These are phyloP conservation scores for Eupithecia subfuscata DNA, from an alignment of 2,888 invertebrate species.

Conservation along the genomic window DNA sequence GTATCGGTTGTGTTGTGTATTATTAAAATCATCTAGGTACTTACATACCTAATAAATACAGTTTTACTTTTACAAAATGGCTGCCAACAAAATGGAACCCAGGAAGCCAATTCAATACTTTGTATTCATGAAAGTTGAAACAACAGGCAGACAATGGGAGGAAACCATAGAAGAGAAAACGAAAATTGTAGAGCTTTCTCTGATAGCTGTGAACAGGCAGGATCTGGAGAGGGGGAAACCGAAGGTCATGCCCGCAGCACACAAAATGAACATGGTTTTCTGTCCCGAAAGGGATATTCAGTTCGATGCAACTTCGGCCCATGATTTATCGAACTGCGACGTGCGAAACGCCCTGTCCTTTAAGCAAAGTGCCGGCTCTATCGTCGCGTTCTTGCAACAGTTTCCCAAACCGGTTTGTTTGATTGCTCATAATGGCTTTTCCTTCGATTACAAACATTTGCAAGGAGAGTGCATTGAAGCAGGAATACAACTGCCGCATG, in stretches of 20 bases:
- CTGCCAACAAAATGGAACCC: neutral
- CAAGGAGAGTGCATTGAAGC: slow-evolving; percentile 12
- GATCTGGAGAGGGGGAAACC: slow-evolving; percentile 14
- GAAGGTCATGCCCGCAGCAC: slow-evolving; percentile 8
- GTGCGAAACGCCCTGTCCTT: slow-evolving; percentile 15
- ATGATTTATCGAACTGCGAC: slow-evolving; percentile 5
- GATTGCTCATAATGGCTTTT: slow-evolving; percentile 13
- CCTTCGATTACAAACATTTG: slow-evolving; percentile 24
- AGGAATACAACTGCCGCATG: slow-evolving; percentile 4
- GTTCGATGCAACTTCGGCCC: slow-evolving; percentile 5
- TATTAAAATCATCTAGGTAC: neutral
- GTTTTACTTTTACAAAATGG: slow-evolving; percentile 14
- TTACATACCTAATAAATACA: neutral
- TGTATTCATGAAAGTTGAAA: slow-evolving; percentile 27
- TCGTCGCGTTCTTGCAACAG: slow-evolving; percentile 14
- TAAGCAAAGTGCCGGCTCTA: slow-evolving; percentile 1
- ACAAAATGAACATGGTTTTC: slow-evolving; percentile 17
- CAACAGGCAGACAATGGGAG: slow-evolving; percentile 22
- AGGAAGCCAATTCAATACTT: slow-evolving; percentile 18
- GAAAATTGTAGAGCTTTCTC: slow-evolving; percentile 21
- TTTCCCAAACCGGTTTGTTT: slow-evolving; percentile 25
- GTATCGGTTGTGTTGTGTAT: neutral
- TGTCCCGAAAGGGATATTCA: slow-evolving; percentile 16
- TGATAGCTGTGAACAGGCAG: slow-evolving; percentile 21
- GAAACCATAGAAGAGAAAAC: slow-evolving; percentile 1